Percentiles rank a stretch among this genome's conserved stretches.
Conservation (phyloP, 2,797 vertebrate species). For the Acestrorhynchus altus region DNA sequence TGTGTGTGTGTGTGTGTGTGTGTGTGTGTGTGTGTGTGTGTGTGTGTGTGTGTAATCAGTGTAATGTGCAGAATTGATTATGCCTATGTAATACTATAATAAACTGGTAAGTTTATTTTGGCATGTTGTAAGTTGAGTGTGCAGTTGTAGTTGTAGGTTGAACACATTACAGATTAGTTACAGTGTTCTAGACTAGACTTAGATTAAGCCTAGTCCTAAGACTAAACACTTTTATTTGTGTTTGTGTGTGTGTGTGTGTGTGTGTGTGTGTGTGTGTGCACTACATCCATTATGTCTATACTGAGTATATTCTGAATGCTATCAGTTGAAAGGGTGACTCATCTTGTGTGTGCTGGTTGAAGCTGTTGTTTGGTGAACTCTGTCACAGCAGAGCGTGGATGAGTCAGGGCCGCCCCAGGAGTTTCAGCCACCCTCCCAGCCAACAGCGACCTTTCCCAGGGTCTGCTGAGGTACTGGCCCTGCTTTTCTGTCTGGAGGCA, state of each 20-base stretch:
- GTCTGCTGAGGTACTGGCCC: slow-evolving; percentile 27
- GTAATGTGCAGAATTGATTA: neutral
- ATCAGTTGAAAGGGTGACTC: slow-evolving; percentile 41
- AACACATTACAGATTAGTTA: slow-evolving; percentile 11
- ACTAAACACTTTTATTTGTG: slow-evolving; percentile 34
- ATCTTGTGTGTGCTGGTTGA: slow-evolving; percentile 18
- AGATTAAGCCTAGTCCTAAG: slow-evolving; percentile 28
- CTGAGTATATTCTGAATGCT: slow-evolving; percentile 28
- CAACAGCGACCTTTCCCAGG: slow-evolving; percentile 55
- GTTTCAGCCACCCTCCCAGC: slow-evolving; percentile 28
- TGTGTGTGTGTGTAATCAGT: slow-evolving; percentile 20
- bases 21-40: slow-evolving; percentile 5
- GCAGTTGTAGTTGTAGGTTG: slow-evolving; percentile 3
- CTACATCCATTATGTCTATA: slow-evolving; percentile 14
- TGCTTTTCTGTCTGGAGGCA: slow-evolving; percentile 37
- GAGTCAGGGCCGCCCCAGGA: slow-evolving; percentile 33
- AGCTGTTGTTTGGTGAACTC: slow-evolving; percentile 43
- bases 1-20: neutral
- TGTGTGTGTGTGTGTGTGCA: slow-evolving; percentile 12
- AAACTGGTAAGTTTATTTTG: slow-evolving; percentile 28
- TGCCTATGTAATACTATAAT: too few relatives aligned
- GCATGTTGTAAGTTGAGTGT: slow-evolving; percentile 22
- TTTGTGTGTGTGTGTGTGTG: neutral
- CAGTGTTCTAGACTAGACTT: slow-evolving; percentile 19
- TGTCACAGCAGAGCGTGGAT: slow-evolving; percentile 22